These are phyloP conservation scores for Cephalotes varians DNA, from an alignment of 2,888 invertebrate genomes.

Conservation along the genomic window DNA sequence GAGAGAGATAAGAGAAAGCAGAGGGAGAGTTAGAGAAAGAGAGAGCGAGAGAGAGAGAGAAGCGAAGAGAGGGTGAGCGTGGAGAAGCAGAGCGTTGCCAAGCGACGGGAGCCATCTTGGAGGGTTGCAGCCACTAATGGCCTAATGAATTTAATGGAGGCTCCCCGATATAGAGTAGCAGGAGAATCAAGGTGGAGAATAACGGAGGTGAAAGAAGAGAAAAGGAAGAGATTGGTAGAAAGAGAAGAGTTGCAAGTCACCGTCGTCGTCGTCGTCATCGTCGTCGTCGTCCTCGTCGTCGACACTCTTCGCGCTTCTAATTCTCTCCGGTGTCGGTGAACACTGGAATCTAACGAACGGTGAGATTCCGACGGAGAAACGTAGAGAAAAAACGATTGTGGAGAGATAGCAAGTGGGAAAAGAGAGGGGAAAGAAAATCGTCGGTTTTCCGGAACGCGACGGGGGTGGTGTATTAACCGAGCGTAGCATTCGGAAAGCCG, in stretches of 20 bases:
- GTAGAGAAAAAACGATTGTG: constrained; percentile 44
- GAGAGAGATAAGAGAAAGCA: constrained; percentile 29
- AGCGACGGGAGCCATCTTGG: constrained; percentile 86
- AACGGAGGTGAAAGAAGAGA: constrained; percentile 59
- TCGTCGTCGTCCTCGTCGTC: constrained; percentile 52
- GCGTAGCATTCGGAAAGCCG: constrained; percentile 65
- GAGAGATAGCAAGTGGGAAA: constrained; percentile 46
- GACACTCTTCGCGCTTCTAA: constrained; percentile 66
- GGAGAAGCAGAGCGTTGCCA: constrained; percentile 82
- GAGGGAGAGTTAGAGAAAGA: constrained; percentile 18
- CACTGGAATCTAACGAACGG: constrained; percentile 64
- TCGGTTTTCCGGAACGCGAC: constrained; percentile 24
- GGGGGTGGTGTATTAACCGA: constrained; percentile 70
- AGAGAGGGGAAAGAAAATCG: constrained; percentile 45
- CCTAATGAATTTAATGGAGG: constrained; percentile 86
- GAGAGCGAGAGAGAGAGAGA: constrained; percentile 36
- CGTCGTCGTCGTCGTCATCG: constrained; percentile 55
- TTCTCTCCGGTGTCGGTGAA: constrained; percentile 69
- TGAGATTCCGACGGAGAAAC: constrained; percentile 50
- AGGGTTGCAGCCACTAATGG: constrained; percentile 86
- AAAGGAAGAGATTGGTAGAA: constrained; percentile 34
- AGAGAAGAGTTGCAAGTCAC: constrained; percentile 35
- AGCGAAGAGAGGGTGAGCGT: constrained; percentile 60
- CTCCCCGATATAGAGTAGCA: constrained; percentile 81
- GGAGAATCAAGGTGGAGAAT: constrained; percentile 71